phyloP scores from a whole-genome alignment of 2,888 invertebrate species.

The Cryptosula pallasiana region DNA sequence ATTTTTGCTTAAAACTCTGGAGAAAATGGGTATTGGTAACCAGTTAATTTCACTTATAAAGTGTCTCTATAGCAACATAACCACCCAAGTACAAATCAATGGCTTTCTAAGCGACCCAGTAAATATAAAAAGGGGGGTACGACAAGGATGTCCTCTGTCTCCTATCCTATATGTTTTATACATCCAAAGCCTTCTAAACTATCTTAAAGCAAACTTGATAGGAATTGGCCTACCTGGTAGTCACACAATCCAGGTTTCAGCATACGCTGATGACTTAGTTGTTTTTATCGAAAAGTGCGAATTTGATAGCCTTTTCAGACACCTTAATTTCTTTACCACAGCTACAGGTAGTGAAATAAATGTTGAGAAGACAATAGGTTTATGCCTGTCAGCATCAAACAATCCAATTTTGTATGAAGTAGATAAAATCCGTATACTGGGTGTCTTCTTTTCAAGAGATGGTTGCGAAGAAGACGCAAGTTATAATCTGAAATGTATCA shows the following conservation, averaged over 20 bases:
- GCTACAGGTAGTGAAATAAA: slow-evolving; percentile 9
- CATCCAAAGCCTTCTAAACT: background rate
- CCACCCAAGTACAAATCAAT: background rate
- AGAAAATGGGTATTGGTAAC: background rate
- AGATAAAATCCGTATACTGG: background rate
- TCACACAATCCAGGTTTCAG: background rate
- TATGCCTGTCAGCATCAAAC: background rate
- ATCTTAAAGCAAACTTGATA: background rate
- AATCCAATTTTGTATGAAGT: background rate
- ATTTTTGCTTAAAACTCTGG: background rate
- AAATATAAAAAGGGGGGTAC: background rate
- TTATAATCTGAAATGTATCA: background rate
- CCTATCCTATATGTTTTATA: slow-evolving; percentile 1
- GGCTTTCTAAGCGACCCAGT: background rate
- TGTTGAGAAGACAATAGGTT: background rate
- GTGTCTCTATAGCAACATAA: background rate
- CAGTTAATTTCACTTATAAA: background rate
- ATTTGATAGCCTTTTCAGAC: background rate
- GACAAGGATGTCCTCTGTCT: background rate
- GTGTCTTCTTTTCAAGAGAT: background rate
- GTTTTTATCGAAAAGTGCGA: background rate
- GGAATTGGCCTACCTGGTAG: background rate
- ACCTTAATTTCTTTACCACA: background rate
- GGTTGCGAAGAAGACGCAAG: background rate
- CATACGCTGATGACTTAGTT: background rate